Conservation (phyloP, 30 jellyfish, hydroid and myxozoan species). For the Sanderia malayensis region DNA sequence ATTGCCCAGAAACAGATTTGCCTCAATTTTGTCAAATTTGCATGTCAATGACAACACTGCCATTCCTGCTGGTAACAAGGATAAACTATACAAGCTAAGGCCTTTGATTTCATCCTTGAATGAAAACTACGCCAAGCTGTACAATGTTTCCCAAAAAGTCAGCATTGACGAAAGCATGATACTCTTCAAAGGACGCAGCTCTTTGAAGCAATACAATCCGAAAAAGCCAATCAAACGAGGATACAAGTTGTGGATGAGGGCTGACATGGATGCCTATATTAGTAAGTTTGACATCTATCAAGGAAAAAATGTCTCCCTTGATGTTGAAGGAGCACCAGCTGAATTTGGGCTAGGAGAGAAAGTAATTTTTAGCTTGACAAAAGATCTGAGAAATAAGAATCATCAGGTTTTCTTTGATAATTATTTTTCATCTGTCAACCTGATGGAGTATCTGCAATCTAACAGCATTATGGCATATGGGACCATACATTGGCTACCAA, state of each 20-base stretch:
- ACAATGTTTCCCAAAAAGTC: constrained; percentile 41
- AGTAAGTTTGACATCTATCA: constrained; percentile 67
- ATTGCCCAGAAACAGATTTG: constrained; percentile 35
- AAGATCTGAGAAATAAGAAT: constrained; percentile 39
- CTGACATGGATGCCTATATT: constrained; percentile 82
- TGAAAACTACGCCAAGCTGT: constrained; percentile 44
- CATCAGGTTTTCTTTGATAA: constrained; percentile 66
- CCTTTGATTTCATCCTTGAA: constrained; percentile 65
- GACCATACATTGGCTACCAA: too few species aligned
- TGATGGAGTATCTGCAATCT: constrained; percentile 41
- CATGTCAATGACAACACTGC: constrained; percentile 66
- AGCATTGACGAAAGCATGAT: constrained; percentile 83
- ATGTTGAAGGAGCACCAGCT: constrained; percentile 43
- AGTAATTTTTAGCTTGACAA: constrained; percentile 45
- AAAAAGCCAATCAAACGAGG: constrained; percentile 85
- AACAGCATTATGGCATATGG: constrained; percentile 51
- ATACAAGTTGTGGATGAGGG: constrained; percentile 70
- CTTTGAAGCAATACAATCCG: constrained; percentile 76
- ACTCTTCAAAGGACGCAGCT: constrained; percentile 70
- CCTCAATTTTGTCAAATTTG: constrained; percentile 31
- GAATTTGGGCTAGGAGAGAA: constrained; percentile 66
- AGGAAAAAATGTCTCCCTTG: constrained; percentile 62
- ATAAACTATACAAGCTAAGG: constrained; percentile 56
- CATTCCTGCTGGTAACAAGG: constrained; percentile 59
- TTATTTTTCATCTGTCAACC: constrained; percentile 56